Percentiles rank a stretch among this genome's conserved stretches.
phyloP scores from a whole-genome alignment of 2,797 vertebrate species.

The Lophotriccus pileatus region DNA sequence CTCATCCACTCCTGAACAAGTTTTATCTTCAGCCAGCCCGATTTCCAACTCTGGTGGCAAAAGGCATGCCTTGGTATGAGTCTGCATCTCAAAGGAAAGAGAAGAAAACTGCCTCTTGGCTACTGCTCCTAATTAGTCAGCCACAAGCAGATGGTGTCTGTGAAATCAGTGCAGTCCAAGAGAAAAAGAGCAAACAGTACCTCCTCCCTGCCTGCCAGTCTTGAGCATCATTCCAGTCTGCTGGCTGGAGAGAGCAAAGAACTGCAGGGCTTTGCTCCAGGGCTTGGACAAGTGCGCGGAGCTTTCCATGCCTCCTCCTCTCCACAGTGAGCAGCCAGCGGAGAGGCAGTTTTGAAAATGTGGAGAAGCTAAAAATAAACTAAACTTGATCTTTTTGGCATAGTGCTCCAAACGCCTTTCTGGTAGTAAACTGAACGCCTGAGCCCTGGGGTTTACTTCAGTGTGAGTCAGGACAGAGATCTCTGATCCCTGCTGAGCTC shows the following conservation, averaged over 20 bases:
- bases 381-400: background rate
- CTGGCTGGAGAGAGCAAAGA: background rate
- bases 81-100: background rate
- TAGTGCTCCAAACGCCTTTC: fast-evolving
- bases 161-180: background rate
- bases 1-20: background rate
- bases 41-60: background rate
- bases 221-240: constrained; percentile 8
- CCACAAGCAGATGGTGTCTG: constrained; percentile 31
- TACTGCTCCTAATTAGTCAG: constrained; percentile 5
- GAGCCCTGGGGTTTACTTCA: background rate
- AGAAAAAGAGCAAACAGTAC: constrained; percentile 15
- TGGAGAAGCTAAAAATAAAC: constrained; percentile 30
- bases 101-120: background rate
- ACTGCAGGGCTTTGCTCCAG: constrained; percentile 9
- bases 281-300: background rate
- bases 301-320: background rate
- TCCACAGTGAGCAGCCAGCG: background rate
- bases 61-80: background rate
- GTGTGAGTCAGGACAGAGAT: background rate
- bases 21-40: background rate
- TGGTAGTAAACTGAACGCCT: background rate
- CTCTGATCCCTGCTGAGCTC: background rate
- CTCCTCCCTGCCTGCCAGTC: background rate
- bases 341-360: background rate